Evolutionary conservation across 2,113 vertebrate genomes (phyloP).

Genomic region (Micronisus gabar): DNA sequence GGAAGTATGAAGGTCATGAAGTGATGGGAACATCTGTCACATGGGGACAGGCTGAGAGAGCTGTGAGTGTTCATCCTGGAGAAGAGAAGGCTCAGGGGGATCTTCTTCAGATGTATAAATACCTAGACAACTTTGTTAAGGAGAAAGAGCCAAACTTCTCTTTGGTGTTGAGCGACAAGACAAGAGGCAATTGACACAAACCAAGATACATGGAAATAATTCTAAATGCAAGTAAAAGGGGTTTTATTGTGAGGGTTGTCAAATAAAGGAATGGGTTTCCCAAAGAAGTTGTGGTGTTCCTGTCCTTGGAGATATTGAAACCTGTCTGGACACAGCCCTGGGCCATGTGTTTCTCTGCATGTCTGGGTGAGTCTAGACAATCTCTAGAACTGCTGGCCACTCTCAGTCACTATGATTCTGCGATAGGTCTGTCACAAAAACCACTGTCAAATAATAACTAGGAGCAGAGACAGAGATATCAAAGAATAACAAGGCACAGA

Average conservation of each 20-base stretch:
- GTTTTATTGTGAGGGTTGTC: background rate
- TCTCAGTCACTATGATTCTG: background rate
- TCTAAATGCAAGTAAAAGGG: background rate
- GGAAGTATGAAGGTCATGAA: background rate
- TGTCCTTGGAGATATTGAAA: background rate
- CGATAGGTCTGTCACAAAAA: background rate
- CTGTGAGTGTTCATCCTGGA: background rate
- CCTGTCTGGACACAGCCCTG: background rate
- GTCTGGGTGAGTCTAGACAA: background rate
- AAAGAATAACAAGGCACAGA: background rate
- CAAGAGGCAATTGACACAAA: background rate
- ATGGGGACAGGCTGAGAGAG: background rate
- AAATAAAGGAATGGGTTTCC: background rate
- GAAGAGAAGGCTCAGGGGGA: background rate
- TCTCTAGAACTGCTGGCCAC: background rate
- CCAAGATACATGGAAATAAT: background rate
- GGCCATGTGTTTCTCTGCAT: accelerated
- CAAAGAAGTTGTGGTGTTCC: background rate
- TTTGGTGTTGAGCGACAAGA: background rate
- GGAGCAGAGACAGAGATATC: accelerated
- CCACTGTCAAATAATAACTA: accelerated
- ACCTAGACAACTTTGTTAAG: background rate
- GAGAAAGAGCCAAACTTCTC: background rate
- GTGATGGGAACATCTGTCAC: background rate
- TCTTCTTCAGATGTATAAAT: background rate